These are phyloP conservation scores for Diarsia brunnea DNA, from an alignment of 2,888 invertebrate genomes.

Conservation along the genomic window DNA sequence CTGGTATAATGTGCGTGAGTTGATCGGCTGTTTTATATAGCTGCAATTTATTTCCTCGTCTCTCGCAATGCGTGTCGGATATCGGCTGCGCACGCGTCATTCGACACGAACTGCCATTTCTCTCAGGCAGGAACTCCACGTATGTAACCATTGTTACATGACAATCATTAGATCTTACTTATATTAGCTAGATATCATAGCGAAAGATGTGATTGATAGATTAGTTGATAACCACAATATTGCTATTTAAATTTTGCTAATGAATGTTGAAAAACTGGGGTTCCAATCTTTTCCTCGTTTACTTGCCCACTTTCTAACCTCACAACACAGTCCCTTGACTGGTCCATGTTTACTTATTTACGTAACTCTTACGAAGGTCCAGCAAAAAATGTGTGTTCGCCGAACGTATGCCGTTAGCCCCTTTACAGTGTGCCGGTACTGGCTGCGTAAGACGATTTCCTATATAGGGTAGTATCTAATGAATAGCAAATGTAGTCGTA, in stretches of 20 bases:
- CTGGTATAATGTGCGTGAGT: slow-evolving; percentile 77
- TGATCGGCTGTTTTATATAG: slow-evolving; percentile 72
- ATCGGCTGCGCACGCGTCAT: slow-evolving; percentile 81
- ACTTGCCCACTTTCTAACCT: slow-evolving; percentile 44
- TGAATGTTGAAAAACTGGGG: slow-evolving; percentile 12
- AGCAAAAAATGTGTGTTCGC: slow-evolving; percentile 75
- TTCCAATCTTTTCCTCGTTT: slow-evolving; percentile 18
- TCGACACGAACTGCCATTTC: slow-evolving; percentile 79
- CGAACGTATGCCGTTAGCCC: slow-evolving; percentile 76
- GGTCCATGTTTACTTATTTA: slow-evolving; percentile 71
- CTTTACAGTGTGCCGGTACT: slow-evolving; percentile 77
- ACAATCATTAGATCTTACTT: slow-evolving; percentile 23
- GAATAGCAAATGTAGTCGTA: slow-evolving; percentile 84
- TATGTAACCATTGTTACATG: slow-evolving; percentile 42
- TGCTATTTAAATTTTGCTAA: slow-evolving; percentile 11
- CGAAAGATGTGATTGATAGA: slow-evolving; percentile 17
- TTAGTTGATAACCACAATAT: slow-evolving; percentile 6
- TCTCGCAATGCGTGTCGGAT: slow-evolving; percentile 85
- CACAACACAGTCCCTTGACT: slow-evolving; percentile 34
- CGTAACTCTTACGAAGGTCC: slow-evolving; percentile 77
- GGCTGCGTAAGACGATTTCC: slow-evolving; percentile 77
- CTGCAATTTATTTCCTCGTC: slow-evolving; percentile 83
- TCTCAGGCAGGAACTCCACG: slow-evolving; percentile 66
- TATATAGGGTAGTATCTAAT: slow-evolving; percentile 85
- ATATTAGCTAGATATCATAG: slow-evolving; percentile 15